Conservation (phyloP, 1,140 invertebrate species). For the Drosophila ananassae region DNA sequence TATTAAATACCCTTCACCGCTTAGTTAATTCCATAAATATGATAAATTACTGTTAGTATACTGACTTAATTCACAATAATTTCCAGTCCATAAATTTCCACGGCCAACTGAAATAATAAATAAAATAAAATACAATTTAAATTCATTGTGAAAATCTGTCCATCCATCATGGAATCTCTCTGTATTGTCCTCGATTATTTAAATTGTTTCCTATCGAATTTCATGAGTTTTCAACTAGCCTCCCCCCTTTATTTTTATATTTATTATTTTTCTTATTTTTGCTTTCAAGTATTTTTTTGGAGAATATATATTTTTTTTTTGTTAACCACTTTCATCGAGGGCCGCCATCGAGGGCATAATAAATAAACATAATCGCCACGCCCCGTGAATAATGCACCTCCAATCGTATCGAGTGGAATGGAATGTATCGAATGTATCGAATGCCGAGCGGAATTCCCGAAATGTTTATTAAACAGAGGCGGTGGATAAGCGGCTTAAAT, state of each 20-base stretch:
- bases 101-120: neutral
- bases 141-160: constrained; percentile 10
- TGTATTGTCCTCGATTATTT: constrained; percentile 8
- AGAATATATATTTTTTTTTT: constrained; percentile 14
- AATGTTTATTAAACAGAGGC: constrained; percentile 52
- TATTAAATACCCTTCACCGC: neutral
- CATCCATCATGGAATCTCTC: constrained; percentile 17
- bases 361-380: constrained; percentile 46
- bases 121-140: constrained; percentile 19
- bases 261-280: neutral
- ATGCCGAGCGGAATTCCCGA: constrained; percentile 25
- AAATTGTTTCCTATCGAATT: neutral
- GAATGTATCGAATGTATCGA: constrained; percentile 11
- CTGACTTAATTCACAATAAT: neutral
- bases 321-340: constrained; percentile 32
- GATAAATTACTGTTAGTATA: neutral
- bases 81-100: constrained; percentile 18
- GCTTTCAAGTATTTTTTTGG: neutral
- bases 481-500: constrained; percentile 57
- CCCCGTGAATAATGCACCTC: constrained; percentile 28
- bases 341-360: constrained; percentile 31
- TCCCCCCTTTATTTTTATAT: neutral
- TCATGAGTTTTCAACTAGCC: neutral
- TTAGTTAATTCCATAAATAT: neutral
- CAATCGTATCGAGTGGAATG: constrained; percentile 1